Base-by-base conservation (phyloP, 2,113 vertebrate genomes). In the Cochlearius cochlearius region DNA sequence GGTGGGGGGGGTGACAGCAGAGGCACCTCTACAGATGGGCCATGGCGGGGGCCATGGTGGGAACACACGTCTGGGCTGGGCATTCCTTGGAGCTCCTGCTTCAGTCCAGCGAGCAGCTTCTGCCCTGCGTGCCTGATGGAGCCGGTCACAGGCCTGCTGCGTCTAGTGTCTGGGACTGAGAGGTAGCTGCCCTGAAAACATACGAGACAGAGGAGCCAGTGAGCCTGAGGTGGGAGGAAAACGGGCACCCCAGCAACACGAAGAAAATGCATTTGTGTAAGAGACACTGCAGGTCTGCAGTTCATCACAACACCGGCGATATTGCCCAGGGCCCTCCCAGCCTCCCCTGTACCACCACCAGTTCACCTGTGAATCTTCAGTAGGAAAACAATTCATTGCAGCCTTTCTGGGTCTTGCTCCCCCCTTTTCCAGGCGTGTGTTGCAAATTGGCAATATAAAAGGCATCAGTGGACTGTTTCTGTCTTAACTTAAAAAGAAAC, bases 11-110 rank as follows among this genome's bases (percentile, higher is more conserved):
- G 49, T 8, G 49, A 12, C 19, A 34, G 36, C n/a, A 79, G n/a
- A 39, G 22, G 15, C 13, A 18, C 2, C 19, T 72, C 29, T 50
- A 5, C 16, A 55, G 52, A 39, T 50, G 58, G 25, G 21, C 14
- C 1, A 2, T 53, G 39, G 12, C 0, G 2, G 10, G 16, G 29
- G 13, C 55, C 0, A 0, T 56, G n/a, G 17, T 66, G 43, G 32
- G 22, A 76, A 4, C 12, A 17, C 3, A 0, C 2, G 0, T 30
- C 27, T 34, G 45, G 52, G 55, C 18, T 92, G 52, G 17, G n/a
- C 12, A 20, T 7, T 36, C 30, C 47, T 39, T 30, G 45, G 38
- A 39, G 16, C n/a, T 79, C 38, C 39, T 60, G 38, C n/a, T 43
- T 53, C 25, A 39, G 6, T 12, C 47, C 39, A 34, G 10, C 0